Evolutionary conservation across 2,888 invertebrate species (phyloP).

Genomic region (Molorchus minor): DNA sequence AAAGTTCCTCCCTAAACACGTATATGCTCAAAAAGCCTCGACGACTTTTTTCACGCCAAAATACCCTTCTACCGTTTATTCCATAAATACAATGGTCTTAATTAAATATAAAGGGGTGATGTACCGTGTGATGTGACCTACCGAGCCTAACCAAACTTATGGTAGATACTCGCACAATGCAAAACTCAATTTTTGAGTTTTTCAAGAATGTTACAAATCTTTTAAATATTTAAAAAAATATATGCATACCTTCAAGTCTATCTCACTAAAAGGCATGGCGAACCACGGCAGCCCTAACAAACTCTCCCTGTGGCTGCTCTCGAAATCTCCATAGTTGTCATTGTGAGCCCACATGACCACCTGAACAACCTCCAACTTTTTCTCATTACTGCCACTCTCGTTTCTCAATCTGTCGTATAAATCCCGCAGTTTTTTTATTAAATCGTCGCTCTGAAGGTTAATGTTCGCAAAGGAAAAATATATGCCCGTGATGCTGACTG

Average conservation of each 20-base stretch:
- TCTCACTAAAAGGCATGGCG: conserved; percentile 75
- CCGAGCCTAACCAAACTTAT: too few species aligned
- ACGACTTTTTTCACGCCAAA: too few species aligned
- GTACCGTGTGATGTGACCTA: too few species aligned
- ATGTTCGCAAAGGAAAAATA: conserved; percentile 79
- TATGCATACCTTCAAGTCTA: conserved; percentile 72
- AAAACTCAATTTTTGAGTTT: too few species aligned
- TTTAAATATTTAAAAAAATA: not conserved
- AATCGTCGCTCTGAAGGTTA: conserved; percentile 74
- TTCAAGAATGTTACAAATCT: not conserved
- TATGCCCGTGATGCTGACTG: conserved; percentile 69
- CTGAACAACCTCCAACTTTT: conserved; percentile 71
- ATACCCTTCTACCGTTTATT: too few species aligned
- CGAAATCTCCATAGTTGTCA: conserved; percentile 71
- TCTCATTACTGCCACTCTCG: conserved; percentile 50
- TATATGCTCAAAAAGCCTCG: too few species aligned
- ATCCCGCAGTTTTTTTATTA: conserved; percentile 70
- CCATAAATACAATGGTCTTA: too few species aligned
- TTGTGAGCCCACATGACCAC: conserved; percentile 76
- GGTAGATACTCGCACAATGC: too few species aligned
- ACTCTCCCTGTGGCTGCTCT: conserved; percentile 71
- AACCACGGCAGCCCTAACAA: conserved; percentile 75
- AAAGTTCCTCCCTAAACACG: too few species aligned
- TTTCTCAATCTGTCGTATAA: conserved; percentile 64
- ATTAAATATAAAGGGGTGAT: too few species aligned